Conservation (phyloP, 2,113 vertebrate species). For the Brienomyrus brachyistius region DNA sequence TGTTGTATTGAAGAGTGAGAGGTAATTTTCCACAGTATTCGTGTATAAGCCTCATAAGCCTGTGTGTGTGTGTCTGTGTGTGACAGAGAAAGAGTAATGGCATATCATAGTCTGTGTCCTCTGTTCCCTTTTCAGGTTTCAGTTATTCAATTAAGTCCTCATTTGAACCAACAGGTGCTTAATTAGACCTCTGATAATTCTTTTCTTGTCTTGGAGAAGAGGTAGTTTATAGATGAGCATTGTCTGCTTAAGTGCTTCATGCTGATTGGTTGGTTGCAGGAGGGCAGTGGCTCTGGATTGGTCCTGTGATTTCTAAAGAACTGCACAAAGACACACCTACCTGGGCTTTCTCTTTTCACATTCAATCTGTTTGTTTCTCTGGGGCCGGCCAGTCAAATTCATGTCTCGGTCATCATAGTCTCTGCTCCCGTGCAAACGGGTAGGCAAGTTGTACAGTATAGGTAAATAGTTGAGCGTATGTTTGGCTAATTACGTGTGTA, state of each 20-base stretch:
- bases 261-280: conserved; percentile 1
- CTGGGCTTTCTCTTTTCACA: neutral
- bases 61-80: conserved; percentile 19
- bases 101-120: conserved; percentile 33
- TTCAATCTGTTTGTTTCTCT: neutral
- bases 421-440: neutral
- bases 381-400: neutral
- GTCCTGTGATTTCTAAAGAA: neutral
- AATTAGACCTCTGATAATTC: conserved; percentile 19
- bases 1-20: conserved; percentile 7
- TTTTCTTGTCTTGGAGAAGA: neutral
- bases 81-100: conserved; percentile 43
- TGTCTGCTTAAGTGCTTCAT: neutral
- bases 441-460: neutral
- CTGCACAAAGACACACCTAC: neutral
- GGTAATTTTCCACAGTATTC: neutral
- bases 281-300: neutral
- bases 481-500: neutral
- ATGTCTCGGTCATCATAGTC: neutral
- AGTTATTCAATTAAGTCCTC: conserved; percentile 17
- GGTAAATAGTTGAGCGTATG: neutral
- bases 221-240: neutral
- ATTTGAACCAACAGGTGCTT: conserved; percentile 16
- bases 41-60: conserved; percentile 5
- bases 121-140: neutral